These are phyloP conservation scores for Leuctra nigra DNA, from an alignment of 2,888 invertebrate species.

Conservation along the genomic window DNA sequence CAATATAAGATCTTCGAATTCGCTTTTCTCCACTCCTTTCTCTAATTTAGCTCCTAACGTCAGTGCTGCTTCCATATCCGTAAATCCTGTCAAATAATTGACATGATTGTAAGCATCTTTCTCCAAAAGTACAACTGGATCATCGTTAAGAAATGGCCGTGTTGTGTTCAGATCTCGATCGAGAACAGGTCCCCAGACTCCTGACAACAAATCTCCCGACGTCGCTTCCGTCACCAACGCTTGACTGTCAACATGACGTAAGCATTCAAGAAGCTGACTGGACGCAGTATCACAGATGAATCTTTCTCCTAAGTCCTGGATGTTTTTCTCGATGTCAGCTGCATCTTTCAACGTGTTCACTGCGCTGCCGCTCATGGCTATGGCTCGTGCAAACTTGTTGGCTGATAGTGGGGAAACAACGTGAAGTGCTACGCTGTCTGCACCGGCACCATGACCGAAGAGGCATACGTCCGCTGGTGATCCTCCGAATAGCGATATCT, in stretches of 20 bases:
- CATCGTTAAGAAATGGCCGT: conserved; percentile 58
- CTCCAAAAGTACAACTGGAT: conserved; percentile 42
- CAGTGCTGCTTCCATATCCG: conserved; percentile 74
- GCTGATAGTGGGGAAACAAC: conserved; percentile 46
- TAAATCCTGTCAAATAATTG: conserved; percentile 58
- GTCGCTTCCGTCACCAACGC: conserved; percentile 46
- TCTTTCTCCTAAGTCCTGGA: neutral
- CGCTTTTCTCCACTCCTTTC: conserved; percentile 51
- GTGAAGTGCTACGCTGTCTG: conserved; percentile 70
- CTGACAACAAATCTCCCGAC: too few species aligned
- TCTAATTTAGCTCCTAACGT: conserved; percentile 49
- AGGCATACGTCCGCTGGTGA: conserved; percentile 67
- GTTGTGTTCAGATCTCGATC: conserved; percentile 60
- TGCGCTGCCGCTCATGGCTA: conserved; percentile 75
- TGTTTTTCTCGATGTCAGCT: neutral
- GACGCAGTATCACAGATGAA: conserved; percentile 53
- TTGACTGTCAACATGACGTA: conserved; percentile 54
- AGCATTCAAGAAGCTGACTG: conserved; percentile 58
- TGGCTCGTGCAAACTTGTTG: conserved; percentile 64
- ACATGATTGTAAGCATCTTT: conserved; percentile 27
- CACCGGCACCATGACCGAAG: conserved; percentile 75
- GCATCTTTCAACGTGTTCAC: conserved; percentile 51
- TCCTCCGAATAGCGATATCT: conserved; percentile 68
- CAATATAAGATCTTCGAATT: conserved; percentile 55
- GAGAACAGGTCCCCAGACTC: conserved; percentile 70